phyloP scores from a whole-genome alignment of 2,888 invertebrate species.

The Axea sp. region DNA sequence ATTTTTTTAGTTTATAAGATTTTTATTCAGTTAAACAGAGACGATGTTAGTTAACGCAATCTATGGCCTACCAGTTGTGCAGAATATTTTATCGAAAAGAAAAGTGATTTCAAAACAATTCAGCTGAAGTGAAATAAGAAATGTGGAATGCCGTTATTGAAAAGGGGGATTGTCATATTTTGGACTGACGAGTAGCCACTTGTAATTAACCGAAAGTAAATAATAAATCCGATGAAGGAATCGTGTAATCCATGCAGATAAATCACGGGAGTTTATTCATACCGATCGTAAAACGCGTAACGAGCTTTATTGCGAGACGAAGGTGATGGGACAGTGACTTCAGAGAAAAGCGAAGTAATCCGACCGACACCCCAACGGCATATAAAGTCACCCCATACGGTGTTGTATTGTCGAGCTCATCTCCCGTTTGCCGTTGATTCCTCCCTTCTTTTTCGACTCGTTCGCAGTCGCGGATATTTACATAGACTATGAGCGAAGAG shows the following conservation, averaged over 20 bases:
- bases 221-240: slow-evolving; percentile 34
- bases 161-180: not conserved
- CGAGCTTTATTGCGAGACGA: slow-evolving; percentile 36
- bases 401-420: slow-evolving; percentile 67
- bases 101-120: no score
- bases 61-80: no score
- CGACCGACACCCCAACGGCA: slow-evolving; percentile 71
- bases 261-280: slow-evolving; percentile 46
- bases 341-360: slow-evolving; percentile 74
- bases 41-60: no score
- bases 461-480: slow-evolving; percentile 72
- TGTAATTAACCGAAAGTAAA: slow-evolving; percentile 28
- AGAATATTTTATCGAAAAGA: no score
- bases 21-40: no score
- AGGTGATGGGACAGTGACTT: slow-evolving; percentile 64
- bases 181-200: slow-evolving; percentile 17
- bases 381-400: slow-evolving; percentile 75
- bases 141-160: no score
- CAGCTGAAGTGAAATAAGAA: no score
- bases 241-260: slow-evolving; percentile 40
- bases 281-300: slow-evolving; percentile 50
- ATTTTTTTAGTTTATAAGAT: no score
- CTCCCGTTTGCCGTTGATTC: slow-evolving; percentile 60
- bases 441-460: slow-evolving; percentile 44
- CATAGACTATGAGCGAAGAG: slow-evolving; percentile 77